Percentiles rank a stretch among this genome's conserved stretches.
Evolutionary conservation across 2,888 invertebrate genomes (phyloP).

Genomic region (Sthenelais limicola): DNA sequence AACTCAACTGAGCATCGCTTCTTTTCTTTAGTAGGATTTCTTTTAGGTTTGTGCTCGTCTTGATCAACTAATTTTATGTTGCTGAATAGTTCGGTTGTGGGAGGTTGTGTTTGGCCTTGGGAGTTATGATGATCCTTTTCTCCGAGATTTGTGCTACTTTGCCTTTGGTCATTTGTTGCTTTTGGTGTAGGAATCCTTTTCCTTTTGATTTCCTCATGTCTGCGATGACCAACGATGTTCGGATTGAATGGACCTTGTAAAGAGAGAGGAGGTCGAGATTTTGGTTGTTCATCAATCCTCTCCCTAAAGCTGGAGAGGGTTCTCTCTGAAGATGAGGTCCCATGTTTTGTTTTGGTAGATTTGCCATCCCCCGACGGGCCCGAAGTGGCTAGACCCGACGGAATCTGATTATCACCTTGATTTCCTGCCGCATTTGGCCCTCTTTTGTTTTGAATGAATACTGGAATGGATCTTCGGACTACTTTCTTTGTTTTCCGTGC

Average conservation of each 20-base stretch:
- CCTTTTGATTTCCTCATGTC: not conserved
- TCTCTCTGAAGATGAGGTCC: no score
- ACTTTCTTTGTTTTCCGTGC: not conserved
- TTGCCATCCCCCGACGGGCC: no score
- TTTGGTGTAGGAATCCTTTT: slow-evolving; percentile 7
- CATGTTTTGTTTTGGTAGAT: no score
- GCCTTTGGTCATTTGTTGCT: not conserved
- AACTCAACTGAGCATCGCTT: slow-evolving; percentile 1
- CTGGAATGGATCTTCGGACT: slow-evolving; percentile 2
- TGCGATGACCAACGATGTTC: slow-evolving; percentile 10
- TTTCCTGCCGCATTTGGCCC: no score
- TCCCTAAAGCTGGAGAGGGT: not conserved
- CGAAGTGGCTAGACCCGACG: no score
- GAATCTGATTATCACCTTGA: no score
- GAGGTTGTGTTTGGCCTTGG: no score
- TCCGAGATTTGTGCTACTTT: no score
- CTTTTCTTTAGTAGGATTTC: not conserved
- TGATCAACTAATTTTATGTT: not conserved
- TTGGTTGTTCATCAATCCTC: slow-evolving; percentile 8
- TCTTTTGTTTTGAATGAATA: no score
- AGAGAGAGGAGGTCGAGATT: not conserved
- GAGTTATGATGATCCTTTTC: no score
- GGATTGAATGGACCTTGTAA: slow-evolving; percentile 26
- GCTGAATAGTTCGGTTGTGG: not conserved
- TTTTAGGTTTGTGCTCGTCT: slow-evolving; percentile 8